Percentiles rank a stretch among this genome's conserved stretches.
Evolutionary conservation across 23 tunicate species (phyloP).

Genomic region (Phallusia fumigata): DNA sequence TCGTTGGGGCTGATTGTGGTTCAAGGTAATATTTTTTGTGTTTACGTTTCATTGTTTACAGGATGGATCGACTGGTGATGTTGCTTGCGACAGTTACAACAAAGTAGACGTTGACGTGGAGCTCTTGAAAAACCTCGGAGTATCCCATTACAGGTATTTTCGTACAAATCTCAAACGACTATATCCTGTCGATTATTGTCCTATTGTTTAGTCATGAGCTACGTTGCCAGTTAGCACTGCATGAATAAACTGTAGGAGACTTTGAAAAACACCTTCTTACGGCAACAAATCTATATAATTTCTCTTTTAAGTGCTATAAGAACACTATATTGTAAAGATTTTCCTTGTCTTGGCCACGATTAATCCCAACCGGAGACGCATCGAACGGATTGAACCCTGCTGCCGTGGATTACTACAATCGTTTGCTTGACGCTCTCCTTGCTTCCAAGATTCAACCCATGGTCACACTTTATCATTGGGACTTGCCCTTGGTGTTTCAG

Average conservation of each 20-base stretch:
- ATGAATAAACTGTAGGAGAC: no score
- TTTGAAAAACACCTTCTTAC: no score
- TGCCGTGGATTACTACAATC: slow-evolving; percentile 84
- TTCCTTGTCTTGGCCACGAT: slow-evolving; percentile 90
- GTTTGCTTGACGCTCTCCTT: slow-evolving; percentile 68
- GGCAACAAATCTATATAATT: no score
- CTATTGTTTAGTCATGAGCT: no score
- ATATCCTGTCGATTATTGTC: no score
- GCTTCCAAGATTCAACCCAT: slow-evolving; percentile 82
- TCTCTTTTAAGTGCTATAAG: no score
- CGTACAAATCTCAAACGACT: no score
- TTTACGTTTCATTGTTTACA: not conserved
- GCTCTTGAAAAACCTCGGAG: slow-evolving; percentile 48
- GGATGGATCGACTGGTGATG: slow-evolving; percentile 80
- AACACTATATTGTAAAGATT: slow-evolving; percentile 38
- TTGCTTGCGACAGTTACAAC: slow-evolving; percentile 97
- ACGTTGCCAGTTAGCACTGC: no score
- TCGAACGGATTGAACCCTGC: slow-evolving; percentile 55
- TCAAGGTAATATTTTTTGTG: no score
- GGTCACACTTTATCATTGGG: slow-evolving; percentile 99
- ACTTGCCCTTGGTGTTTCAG: slow-evolving; percentile 74
- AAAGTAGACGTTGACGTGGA: slow-evolving; percentile 76
- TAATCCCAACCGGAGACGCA: slow-evolving; percentile 68
- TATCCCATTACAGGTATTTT: slow-evolving; percentile 81
- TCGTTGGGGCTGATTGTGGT: no score